A percentile compares a stretch with the other conserved stretches of the same genome.
phyloP scores from a whole-genome alignment of 2,797 vertebrate species.

The Brachymystax lenok region DNA sequence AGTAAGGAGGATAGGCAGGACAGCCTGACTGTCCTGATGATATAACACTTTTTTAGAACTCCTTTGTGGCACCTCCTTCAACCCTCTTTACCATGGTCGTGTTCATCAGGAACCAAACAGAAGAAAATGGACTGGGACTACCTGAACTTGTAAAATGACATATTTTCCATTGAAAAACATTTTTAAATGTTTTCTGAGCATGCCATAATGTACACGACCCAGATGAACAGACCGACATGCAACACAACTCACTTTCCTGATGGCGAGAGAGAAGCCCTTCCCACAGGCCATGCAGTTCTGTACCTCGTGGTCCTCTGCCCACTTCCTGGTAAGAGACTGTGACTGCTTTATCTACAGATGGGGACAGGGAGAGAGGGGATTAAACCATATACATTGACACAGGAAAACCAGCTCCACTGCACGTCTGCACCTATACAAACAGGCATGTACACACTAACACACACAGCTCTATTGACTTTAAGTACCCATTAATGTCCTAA shows the following conservation, averaged over 20 bases:
- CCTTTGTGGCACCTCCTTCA: not conserved
- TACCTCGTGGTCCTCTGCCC: conserved; percentile 96
- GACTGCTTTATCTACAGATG: conserved; percentile 90
- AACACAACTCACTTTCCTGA: conserved; percentile 85
- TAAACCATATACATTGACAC: not conserved
- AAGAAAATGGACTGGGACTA: not conserved
- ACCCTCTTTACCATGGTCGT: not conserved
- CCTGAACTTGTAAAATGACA: not conserved
- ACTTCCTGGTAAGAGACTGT: conserved; percentile 93
- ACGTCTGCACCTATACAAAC: not conserved
- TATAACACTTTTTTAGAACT: not conserved
- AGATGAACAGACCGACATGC: not conserved
- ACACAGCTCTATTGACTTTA: not conserved
- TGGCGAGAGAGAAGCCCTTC: conserved; percentile 90
- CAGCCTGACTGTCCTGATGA: not conserved
- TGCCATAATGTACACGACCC: not conserved
- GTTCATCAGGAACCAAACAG: not conserved
- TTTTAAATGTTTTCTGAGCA: not conserved
- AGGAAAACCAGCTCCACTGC: not conserved
- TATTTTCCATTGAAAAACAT: not conserved
- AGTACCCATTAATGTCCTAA: not conserved
- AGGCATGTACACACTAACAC: not conserved
- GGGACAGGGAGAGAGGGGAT: conserved; percentile 7
- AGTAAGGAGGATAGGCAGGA: not conserved
- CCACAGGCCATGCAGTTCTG: conserved; percentile 98